phyloP scores from a whole-genome alignment of 1,140 invertebrate genomes.

The Cotesia typhae region DNA sequence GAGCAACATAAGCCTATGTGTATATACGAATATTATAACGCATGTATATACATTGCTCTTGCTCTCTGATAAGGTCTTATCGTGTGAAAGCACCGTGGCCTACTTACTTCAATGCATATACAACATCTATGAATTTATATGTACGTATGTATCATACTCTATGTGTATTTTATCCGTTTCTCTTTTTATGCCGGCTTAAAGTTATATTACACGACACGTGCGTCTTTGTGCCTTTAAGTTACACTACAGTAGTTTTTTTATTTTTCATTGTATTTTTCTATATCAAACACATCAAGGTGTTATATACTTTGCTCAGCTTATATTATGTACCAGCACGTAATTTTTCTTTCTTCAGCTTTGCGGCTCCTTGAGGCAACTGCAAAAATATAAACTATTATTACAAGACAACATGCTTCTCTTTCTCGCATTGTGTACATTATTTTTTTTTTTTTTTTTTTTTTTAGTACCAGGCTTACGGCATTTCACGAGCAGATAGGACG shows the following conservation, averaged over 20 bases:
- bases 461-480: background rate
- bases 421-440: background rate
- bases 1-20: background rate
- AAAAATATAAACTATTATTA: background rate
- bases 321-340: conserved; percentile 13
- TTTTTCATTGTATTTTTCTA: conserved; percentile 1
- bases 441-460: too few relatives aligned
- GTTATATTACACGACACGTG: conserved; percentile 23
- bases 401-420: conserved; percentile 2
- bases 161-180: conserved; percentile 2
- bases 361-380: too few relatives aligned
- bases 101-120: conserved; percentile 48
- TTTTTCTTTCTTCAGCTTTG: conserved; percentile 6
- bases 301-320: conserved; percentile 1
- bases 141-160: background rate
- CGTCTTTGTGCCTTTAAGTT: conserved; percentile 12
- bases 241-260: conserved; percentile 4
- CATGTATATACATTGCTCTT: conserved; percentile 42
- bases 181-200: conserved; percentile 22
- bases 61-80: conserved; percentile 63
- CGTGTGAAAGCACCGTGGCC: conserved; percentile 66
- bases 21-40: conserved; percentile 1
- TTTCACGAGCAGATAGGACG: background rate
- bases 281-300: conserved; percentile 10
- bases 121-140: conserved; percentile 18